Evolutionary conservation across 1,140 invertebrate species (phyloP).

Genomic region (Eupeodes corollae): DNA sequence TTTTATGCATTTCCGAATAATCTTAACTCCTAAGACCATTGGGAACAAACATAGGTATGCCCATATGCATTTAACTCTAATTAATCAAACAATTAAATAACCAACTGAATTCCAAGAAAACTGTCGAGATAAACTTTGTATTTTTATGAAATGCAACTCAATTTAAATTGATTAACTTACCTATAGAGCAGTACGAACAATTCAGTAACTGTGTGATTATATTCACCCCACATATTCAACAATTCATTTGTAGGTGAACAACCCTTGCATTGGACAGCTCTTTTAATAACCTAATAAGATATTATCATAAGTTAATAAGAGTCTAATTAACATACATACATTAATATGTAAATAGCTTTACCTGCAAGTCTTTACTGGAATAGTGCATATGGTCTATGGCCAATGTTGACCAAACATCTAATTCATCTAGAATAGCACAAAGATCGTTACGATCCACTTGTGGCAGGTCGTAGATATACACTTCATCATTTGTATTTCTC

Average conservation of each 20-base stretch:
- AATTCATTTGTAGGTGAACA: conserved; percentile 64
- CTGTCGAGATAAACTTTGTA: too few species aligned
- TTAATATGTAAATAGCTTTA: conserved; percentile 38
- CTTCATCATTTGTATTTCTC: too few species aligned
- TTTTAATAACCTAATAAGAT: conserved; percentile 38
- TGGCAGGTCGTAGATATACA: conserved; percentile 51
- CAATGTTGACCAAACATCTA: conserved; percentile 67
- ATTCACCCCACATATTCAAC: conserved; percentile 63
- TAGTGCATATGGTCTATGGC: conserved; percentile 45
- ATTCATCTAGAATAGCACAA: conserved; percentile 63
- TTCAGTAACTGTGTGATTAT: conserved; percentile 67
- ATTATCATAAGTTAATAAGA: background rate
- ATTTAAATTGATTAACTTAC: too few species aligned
- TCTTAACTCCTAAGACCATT: too few species aligned
- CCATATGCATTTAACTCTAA: too few species aligned
- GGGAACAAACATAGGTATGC: too few species aligned
- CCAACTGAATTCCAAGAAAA: too few species aligned
- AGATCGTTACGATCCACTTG: conserved; percentile 52
- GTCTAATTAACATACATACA: background rate
- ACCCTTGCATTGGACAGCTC: conserved; percentile 38
- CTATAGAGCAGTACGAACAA: conserved; percentile 57
- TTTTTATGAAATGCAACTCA: too few species aligned
- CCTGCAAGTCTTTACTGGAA: conserved; percentile 42
- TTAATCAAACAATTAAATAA: too few species aligned
- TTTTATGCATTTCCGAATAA: too few species aligned